A percentile compares a stretch with the other conserved stretches of the same genome.
phyloP scores from a whole-genome alignment of 2,888 invertebrate species.

The Ceratothoa steindachneri region DNA sequence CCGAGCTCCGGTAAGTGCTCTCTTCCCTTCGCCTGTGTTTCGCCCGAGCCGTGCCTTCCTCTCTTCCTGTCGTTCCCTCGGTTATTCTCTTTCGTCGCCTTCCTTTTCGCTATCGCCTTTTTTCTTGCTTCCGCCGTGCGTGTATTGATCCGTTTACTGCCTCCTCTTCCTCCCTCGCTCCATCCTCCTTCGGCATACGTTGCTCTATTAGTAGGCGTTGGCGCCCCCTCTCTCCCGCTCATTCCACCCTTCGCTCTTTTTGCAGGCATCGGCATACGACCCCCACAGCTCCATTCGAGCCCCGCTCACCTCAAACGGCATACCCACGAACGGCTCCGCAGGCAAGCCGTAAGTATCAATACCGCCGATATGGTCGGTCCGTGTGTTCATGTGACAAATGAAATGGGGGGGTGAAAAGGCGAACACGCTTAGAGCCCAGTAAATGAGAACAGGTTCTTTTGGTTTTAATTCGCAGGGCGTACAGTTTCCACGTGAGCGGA shows the following conservation, averaged over 20 bases:
- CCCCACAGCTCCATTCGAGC: slow-evolving; percentile 30
- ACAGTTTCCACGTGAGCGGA: slow-evolving; percentile 88
- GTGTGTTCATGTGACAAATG: not conserved
- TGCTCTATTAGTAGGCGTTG: no score
- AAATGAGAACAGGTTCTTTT: not conserved
- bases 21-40: not conserved
- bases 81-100: no score
- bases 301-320: slow-evolving; percentile 32
- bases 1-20: slow-evolving; percentile 41
- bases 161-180: no score
- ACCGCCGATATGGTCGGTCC: not conserved
- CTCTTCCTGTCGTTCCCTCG: no score
- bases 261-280: slow-evolving; percentile 34
- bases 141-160: not conserved
- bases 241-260: no score
- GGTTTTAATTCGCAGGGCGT: slow-evolving; percentile 64
- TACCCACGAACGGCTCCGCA: slow-evolving; percentile 40
- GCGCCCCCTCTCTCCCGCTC: no score
- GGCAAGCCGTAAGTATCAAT: slow-evolving; percentile 40
- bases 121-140: not conserved
- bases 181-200: no score
- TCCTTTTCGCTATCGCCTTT: not conserved
- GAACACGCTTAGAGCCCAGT: not conserved
- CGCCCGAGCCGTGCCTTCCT: not conserved
- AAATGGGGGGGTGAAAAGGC: not conserved